Percentiles rank a stretch among this genome's conserved stretches.
These are phyloP conservation scores for Ectemnius cavifrons DNA, from an alignment of 2,888 invertebrate genomes.

Conservation along the genomic window DNA sequence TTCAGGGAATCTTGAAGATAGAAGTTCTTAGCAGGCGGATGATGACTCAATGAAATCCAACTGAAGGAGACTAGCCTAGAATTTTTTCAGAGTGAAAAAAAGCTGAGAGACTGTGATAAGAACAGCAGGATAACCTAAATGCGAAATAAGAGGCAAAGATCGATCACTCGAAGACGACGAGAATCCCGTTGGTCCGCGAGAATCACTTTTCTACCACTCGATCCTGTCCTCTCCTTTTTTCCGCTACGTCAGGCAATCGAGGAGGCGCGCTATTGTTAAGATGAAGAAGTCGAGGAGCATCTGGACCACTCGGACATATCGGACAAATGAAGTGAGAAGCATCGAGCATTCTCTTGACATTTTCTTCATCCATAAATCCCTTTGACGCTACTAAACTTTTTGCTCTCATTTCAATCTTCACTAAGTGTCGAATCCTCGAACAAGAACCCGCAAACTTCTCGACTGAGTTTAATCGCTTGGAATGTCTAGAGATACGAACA, in stretches of 20 bases:
- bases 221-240: slow-evolving; percentile 2
- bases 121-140: slow-evolving; percentile 32
- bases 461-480: too few relatives aligned
- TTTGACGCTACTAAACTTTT: background rate
- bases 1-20: background rate
- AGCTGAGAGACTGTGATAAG: background rate
- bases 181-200: background rate
- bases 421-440: background rate
- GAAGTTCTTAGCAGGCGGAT: background rate
- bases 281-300: background rate
- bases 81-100: background rate
- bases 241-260: slow-evolving; percentile 35
- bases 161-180: background rate
- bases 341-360: slow-evolving; percentile 29
- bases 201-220: slow-evolving; percentile 23
- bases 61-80: background rate
- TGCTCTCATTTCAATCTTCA: background rate
- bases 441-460: too few relatives aligned
- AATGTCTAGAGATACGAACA: too few relatives aligned
- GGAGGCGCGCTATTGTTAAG: slow-evolving; percentile 16
- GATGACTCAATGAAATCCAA: background rate
- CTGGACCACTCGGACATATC: slow-evolving; percentile 34
- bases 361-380: background rate
- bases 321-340: slow-evolving; percentile 32
- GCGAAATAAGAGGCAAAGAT: slow-evolving; percentile 6